Evolutionary conservation across 2,113 vertebrate species (phyloP), one percentile per base, ranked within the genome.

Genomic region (Hydrolagus affinis): DNA sequence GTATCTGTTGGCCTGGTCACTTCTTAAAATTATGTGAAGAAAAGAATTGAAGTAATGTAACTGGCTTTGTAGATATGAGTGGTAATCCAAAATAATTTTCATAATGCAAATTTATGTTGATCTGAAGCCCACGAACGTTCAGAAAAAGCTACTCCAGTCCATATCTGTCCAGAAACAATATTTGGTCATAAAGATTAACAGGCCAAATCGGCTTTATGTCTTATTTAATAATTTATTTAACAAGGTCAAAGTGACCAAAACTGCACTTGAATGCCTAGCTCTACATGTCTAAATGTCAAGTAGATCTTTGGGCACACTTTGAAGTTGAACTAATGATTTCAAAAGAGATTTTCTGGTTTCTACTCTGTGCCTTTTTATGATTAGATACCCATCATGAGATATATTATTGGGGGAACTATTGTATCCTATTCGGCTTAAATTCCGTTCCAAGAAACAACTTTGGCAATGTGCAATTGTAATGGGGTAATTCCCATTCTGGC

Each of bases 221-320:
- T 77, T 23, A 77, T 21, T 4, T 19, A 12, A 77, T 77, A n/a
- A 77, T 10, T 77, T 57, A 77, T n/a, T 77, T 77, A 56, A 77
- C 19, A n/a, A 77, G 12, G 57, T 57, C 14, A 77, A 11, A 59
- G 56, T 11, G 12, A 11, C 25, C 75, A 59, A 72, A 25, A 72
- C 28, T 4, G 23, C 23, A 72, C 25, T 28, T 25, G 25, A 12
- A 25, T 23, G 70, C 28, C 28, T 10, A 23, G 23, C 23, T 72
- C 11, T 10, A 77, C 10, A 10, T 60, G 21, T 4, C 11, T 59
- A 77, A 4, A 59, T 11, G 59, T 25, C 57, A 11, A 14, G 57
- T 60, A 9, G n/a, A 44, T 44, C 44, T 44, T 44, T 44, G 0
- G 11, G 74, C 21, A n/a, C 17, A n/a, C 0, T 56, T 44, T 15